Base-by-base conservation (phyloP, 2,797 vertebrate genomes). In the Denticeps clupeoides region DNA sequence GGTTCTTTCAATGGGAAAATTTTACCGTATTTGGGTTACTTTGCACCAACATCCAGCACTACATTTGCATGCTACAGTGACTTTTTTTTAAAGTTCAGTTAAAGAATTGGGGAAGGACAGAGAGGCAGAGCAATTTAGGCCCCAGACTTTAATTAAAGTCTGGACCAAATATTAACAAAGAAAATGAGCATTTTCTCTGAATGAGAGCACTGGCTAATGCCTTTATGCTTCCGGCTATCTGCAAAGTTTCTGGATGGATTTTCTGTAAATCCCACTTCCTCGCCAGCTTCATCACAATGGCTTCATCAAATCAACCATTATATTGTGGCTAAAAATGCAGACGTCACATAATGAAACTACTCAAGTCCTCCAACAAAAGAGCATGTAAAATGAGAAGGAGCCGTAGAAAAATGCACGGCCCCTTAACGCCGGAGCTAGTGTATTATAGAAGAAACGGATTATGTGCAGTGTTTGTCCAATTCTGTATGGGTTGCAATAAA, bases 201-300 rank as follows among this genome's bases (percentile, higher is more conserved):
- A 60, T 42, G 26, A 35, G 31, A 44, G 45, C 56, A 3, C 18
- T 16, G 38, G 49, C 59, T 47, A 51, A 55, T 47, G 56, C 58
- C 66, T 76, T 72, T 68, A 72, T 67, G 63, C 68, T 43, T 64
- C 35, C 53, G 59, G 57, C 77, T 72, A 79, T 80, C 73, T 73
- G 61, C 35, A 69, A 67, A 69, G 51, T 72, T 72, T 66, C 69
- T 71, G 29, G 49, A 55, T 63, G 71, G 70, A 73, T 76, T 75
- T 73, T 55, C 45, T 58, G 41, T 73, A 70, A 77, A 78, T n/a
- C n/a, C n/a, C n/a, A n/a, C 71, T 68, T 12, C 4, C 59, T 53
- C 53, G 42, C 51, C 53, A 67, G 67, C 68, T 61, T 49, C 59
- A 53, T 51, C 63, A 73, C 66, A 69, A 65, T 65, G 53, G 64